Evolutionary conservation across 2,888 invertebrate genomes (phyloP).

Genomic region (Chaitophorus viminalis): DNA sequence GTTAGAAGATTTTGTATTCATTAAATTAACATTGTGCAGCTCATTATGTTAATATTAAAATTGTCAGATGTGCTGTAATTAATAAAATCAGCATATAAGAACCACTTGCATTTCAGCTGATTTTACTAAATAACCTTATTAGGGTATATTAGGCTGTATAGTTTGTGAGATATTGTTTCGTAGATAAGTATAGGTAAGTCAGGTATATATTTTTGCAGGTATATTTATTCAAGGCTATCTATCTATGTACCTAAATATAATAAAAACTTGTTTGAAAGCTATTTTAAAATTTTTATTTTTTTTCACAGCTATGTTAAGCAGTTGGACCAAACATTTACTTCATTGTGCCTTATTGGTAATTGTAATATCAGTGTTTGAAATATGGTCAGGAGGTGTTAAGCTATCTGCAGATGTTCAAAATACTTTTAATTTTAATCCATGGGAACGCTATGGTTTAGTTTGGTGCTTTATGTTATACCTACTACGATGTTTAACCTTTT

Average conservation of each 20-base stretch:
- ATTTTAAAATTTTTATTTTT: neutral
- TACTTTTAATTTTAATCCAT: conserved; percentile 76
- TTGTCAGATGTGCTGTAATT: conserved; percentile 37
- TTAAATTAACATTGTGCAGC: conserved; percentile 30
- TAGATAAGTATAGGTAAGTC: conserved; percentile 39
- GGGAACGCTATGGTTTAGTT: conserved; percentile 82
- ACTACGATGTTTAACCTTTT: conserved; percentile 81
- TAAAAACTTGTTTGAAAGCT: neutral
- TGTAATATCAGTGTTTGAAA: conserved; percentile 80
- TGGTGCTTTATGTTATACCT: conserved; percentile 80
- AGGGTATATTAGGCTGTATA: neutral
- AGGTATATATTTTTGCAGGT: neutral
- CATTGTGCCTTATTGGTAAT: conserved; percentile 81
- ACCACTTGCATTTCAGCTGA: neutral
- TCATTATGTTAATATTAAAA: conserved; percentile 35
- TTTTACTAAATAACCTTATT: neutral
- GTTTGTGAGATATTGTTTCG: neutral
- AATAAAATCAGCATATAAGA: neutral
- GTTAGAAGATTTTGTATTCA: conserved; percentile 9
- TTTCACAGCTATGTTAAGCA: conserved; percentile 69
- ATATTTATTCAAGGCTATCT: conserved; percentile 37
- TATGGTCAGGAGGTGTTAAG: conserved; percentile 70
- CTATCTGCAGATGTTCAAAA: conserved; percentile 70
- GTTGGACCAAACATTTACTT: conserved; percentile 80
- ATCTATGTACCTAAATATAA: neutral